A percentile compares a stretch with the other conserved stretches of the same genome.
These are phyloP conservation scores for Aphodius granarius DNA, from an alignment of 2,888 invertebrate species.

Conservation along the genomic window DNA sequence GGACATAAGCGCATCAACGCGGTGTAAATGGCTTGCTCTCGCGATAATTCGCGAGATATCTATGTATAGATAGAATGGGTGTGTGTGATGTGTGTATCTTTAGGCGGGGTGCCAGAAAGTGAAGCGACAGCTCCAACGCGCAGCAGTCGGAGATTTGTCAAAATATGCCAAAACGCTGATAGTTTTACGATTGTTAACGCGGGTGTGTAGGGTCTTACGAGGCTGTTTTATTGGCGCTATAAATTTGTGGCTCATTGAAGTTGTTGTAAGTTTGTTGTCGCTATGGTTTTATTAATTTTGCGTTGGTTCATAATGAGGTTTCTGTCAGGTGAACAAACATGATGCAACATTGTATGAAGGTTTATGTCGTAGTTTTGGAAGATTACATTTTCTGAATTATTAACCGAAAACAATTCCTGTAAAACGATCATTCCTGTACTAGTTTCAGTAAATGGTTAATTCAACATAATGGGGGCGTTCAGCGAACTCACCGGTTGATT, in stretches of 20 bases:
- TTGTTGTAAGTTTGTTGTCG: not conserved
- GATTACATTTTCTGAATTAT: no score
- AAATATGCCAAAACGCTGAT: not conserved
- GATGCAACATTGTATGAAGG: no score
- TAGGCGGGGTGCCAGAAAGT: not conserved
- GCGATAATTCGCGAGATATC: conserved; percentile 13
- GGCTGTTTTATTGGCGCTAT: not conserved
- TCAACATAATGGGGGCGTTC: no score
- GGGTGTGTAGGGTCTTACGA: not conserved
- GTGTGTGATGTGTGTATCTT: no score
- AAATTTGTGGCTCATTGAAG: not conserved
- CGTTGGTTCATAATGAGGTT: not conserved
- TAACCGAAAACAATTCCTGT: no score
- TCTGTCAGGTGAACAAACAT: not conserved
- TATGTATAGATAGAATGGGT: conserved; percentile 10
- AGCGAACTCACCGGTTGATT: no score
- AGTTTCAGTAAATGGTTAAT: no score
- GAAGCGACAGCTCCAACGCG: not conserved
- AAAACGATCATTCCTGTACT: no score
- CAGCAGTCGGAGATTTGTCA: conserved; percentile 6
- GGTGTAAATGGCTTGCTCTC: conserved; percentile 2
- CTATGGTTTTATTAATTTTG: not conserved
- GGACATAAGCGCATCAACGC: conserved; percentile 6
- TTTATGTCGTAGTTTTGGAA: no score
- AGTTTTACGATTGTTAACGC: not conserved